phyloP scores from a whole-genome alignment of 2,797 vertebrate genomes.

The Percopsis omiscomaycus region DNA sequence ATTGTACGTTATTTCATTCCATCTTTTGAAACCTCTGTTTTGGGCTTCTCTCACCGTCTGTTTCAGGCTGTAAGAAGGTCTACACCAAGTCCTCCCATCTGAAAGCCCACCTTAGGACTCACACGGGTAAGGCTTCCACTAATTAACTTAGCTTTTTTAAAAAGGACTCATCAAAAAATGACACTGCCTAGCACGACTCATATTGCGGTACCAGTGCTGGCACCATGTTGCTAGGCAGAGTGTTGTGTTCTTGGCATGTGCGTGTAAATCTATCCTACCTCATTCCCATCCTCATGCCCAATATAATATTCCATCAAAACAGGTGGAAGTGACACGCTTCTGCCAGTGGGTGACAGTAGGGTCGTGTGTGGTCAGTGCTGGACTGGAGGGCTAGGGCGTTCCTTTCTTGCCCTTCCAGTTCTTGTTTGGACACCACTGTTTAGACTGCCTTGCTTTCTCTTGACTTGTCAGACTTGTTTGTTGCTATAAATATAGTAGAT shows the following conservation, averaged over 20 bases:
- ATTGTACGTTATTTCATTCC: not conserved
- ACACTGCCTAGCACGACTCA: constrained; percentile 37
- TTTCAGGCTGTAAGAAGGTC: constrained; percentile 95
- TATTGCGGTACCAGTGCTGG: constrained; percentile 71
- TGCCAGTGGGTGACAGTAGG: constrained; percentile 65
- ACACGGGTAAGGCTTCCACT: constrained; percentile 88
- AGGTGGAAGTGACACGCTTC: constrained; percentile 77
- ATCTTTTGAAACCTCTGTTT: not conserved
- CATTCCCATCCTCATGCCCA: constrained; percentile 69
- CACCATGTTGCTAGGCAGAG: constrained; percentile 79
- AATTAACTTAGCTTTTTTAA: constrained; percentile 49
- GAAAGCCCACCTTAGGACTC: constrained; percentile 98
- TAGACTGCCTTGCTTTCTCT: constrained; percentile 21
- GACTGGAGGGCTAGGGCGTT: constrained; percentile 36
- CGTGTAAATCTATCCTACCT: constrained; percentile 75
- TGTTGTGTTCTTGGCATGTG: constrained; percentile 76
- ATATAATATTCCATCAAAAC: constrained; percentile 77
- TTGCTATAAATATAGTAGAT: constrained; percentile 24
- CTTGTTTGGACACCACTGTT: constrained; percentile 30
- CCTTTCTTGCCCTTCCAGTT: constrained; percentile 25
- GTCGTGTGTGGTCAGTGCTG: constrained; percentile 44
- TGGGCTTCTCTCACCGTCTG: constrained; percentile 42
- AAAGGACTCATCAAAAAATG: constrained; percentile 38
- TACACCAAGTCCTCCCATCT: constrained; percentile 99
- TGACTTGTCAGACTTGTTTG: constrained; percentile 1